Evolutionary conservation across 2,888 invertebrate genomes (phyloP), one percentile per base, ranked within the genome.

Genomic region (Lysandra coridon): DNA sequence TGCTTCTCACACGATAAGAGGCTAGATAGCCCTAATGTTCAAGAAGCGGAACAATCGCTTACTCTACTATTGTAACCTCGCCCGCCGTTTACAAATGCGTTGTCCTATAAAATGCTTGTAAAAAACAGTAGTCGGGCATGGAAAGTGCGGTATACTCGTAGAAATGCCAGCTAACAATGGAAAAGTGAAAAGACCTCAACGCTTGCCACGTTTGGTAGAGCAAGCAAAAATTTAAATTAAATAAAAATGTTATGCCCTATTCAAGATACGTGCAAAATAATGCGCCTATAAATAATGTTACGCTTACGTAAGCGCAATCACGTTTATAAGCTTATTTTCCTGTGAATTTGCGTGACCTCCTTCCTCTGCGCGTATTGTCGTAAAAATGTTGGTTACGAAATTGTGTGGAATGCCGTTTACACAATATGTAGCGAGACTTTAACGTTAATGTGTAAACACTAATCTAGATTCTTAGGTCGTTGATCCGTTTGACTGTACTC

Each of bases 41-140:
- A 69, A 69, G 69, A 69, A 69, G 69, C 69, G 69, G 69, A 69
- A 69, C 69, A 69, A 69, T 69, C 69, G 33, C 69, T 69, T 14
- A 69, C 69, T 69, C 69, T 69, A 69, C 64, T 14, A 64, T 37
- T 33, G 69, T 69, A 14, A 17, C 33, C 64, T 64, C 4, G 33
- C 4, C 33, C 69, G 33, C 10, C 14, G 69, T 69, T 33, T 17
- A 69, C 33, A 14, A 69, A 37, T 33, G 5, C 64, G 12, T 62
- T 23, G 62, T 69, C 69, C 69, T 37, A 69, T 69, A 69, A 69
- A 69, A 4, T 30, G 12, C 64, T 64, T 7, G 64, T 14, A 69
- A 69, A 33, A 33, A 33, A 5, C n/a, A 1, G 2, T 33, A 1
- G 69, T 69, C 30, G 4, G 33, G 12, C 4, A 4, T 69, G 4